A percentile compares a stretch with the other conserved stretches of the same genome.
phyloP scores from a whole-genome alignment of 2,797 vertebrate species.

The Acrossocheilus wenchowensis region DNA sequence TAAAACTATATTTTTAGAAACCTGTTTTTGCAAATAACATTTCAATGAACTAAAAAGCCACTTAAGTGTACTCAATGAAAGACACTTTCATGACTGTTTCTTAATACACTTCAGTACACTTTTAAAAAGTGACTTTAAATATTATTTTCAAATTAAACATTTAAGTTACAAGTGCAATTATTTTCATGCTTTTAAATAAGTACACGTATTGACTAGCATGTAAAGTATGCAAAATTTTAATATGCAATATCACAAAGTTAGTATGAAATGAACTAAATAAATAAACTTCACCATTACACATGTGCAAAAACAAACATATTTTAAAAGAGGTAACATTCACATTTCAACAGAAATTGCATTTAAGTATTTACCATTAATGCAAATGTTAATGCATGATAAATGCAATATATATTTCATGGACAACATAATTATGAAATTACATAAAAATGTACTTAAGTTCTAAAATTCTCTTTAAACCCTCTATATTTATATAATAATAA shows the following conservation, averaged over 20 bases:
- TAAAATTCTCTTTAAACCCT: neutral
- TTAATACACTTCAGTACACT: too few relatives aligned
- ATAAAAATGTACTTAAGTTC: neutral
- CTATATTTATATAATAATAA: neutral
- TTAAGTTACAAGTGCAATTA: neutral
- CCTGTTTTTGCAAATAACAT: neutral
- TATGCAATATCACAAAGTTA: neutral
- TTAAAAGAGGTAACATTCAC: neutral
- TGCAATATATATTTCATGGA: neutral
- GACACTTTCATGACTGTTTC: too few relatives aligned
- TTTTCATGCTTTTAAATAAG: neutral
- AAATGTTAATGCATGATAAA: too few relatives aligned
- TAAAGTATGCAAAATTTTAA: too few relatives aligned
- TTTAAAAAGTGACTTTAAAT: too few relatives aligned
- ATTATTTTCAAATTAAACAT: too few relatives aligned
- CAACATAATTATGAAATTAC: neutral
- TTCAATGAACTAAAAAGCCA: neutral
- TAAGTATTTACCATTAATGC: neutral
- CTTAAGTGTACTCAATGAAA: neutral
- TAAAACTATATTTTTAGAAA: neutral
- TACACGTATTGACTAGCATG: neutral
- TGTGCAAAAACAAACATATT: neutral
- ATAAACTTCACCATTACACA: neutral
- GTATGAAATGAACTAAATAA: neutral
- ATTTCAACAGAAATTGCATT: neutral